These are phyloP conservation scores for Hiodon tergisus DNA, from an alignment of 2,113 vertebrate species.

Conservation along the genomic window DNA sequence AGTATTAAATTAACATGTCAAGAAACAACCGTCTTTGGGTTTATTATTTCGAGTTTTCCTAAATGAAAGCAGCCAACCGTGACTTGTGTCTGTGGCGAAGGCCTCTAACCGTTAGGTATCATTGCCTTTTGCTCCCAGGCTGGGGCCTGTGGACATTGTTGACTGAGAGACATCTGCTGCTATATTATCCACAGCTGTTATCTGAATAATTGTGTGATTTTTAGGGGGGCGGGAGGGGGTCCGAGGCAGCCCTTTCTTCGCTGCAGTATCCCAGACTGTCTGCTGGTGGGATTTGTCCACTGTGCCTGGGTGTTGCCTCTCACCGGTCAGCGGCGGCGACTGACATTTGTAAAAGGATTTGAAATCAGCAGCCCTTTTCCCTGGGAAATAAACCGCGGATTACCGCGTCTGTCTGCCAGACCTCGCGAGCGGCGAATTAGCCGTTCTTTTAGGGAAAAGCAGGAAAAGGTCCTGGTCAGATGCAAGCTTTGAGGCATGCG, in stretches of 20 bases:
- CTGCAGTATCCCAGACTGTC: background rate
- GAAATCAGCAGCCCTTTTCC: slow-evolving; percentile 20
- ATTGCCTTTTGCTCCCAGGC: slow-evolving; percentile 32
- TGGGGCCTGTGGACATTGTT: slow-evolving; percentile 64
- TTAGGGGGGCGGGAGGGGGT: background rate
- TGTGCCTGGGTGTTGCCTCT: slow-evolving; percentile 12
- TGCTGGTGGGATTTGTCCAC: slow-evolving; percentile 16
- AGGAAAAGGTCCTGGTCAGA: slow-evolving; percentile 24
- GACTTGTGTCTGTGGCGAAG: background rate
- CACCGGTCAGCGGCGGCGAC: slow-evolving; percentile 25
- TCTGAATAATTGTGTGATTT: slow-evolving; percentile 72
- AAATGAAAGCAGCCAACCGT: background rate
- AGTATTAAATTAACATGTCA: slow-evolving; percentile 14
- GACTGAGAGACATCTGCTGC: slow-evolving; percentile 70
- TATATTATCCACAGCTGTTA: slow-evolving; percentile 76
- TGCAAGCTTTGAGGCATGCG: slow-evolving; percentile 32
- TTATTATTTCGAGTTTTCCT: background rate
- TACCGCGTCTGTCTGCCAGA: slow-evolving; percentile 58
- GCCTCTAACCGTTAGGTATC: slow-evolving; percentile 14
- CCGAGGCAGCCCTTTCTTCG: slow-evolving; percentile 16
- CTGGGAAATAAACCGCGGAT: slow-evolving; percentile 60
- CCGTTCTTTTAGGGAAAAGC: slow-evolving; percentile 44
- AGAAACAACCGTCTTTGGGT: background rate
- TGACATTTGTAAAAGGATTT: slow-evolving; percentile 42
- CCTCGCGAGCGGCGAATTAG: slow-evolving; percentile 57